Evolutionary conservation across 2,888 invertebrate species (phyloP).

Genomic region (Caenorhabditis doughertyi): DNA sequence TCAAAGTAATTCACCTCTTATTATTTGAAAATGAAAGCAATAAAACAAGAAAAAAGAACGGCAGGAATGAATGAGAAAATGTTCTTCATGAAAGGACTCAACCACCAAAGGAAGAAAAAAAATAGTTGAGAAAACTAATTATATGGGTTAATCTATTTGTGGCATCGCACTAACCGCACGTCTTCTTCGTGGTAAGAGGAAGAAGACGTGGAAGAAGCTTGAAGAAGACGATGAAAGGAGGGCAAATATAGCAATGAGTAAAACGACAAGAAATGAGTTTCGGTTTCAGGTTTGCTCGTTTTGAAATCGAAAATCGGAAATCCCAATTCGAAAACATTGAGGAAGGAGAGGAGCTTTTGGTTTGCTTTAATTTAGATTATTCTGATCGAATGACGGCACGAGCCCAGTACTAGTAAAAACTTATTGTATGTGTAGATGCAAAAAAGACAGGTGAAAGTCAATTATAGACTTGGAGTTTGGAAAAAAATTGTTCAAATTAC

Average conservation of each 20-base stretch:
- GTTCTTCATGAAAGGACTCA: constrained; percentile 7
- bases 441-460: constrained; percentile 18
- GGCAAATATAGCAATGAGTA: constrained; percentile 34
- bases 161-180: constrained; percentile 45
- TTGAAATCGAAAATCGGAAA: constrained; percentile 39
- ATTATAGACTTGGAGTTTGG: neutral
- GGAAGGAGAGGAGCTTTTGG: neutral
- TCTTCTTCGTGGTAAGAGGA: constrained; percentile 31
- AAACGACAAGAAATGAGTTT: constrained; percentile 30
- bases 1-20: neutral
- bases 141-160: constrained; percentile 63
- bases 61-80: constrained; percentile 24
- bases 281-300: neutral
- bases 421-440: constrained; percentile 5
- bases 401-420: neutral
- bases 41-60: constrained; percentile 27
- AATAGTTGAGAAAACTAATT: constrained; percentile 60
- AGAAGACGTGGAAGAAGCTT: constrained; percentile 17
- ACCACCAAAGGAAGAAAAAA: constrained; percentile 36
- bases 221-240: constrained; percentile 5
- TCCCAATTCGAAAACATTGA: constrained; percentile 8
- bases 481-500: constrained; percentile 5
- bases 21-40: neutral
- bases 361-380: constrained; percentile 27
- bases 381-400: constrained; percentile 31